Percentiles rank a stretch among this genome's conserved stretches.
Conservation (phyloP, 2,113 vertebrate genomes). For the Tringa solitaria region DNA sequence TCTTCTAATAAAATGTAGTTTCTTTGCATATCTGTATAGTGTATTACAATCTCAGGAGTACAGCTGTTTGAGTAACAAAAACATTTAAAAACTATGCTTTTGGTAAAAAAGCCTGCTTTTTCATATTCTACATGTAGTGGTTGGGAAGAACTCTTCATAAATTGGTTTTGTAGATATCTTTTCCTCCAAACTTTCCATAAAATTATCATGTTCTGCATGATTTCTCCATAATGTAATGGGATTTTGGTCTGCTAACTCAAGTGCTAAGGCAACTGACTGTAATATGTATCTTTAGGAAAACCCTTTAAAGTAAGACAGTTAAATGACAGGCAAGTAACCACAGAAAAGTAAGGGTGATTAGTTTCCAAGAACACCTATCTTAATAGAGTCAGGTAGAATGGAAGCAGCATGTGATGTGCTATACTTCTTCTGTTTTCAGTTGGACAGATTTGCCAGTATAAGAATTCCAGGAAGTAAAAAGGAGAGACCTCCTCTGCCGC, state of each 20-base stretch:
- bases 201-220: constrained; percentile 8
- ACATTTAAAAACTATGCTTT: neutral
- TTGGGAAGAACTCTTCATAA: constrained; percentile 15
- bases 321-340: neutral
- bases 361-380: neutral
- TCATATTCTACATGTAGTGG: neutral
- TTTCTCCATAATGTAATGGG: neutral
- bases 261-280: neutral
- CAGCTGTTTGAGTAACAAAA: neutral
- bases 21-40: neutral
- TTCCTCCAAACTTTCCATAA: neutral
- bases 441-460: constrained; percentile 65
- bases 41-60: neutral
- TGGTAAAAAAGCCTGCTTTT: neutral
- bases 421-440: constrained; percentile 27
- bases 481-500: constrained; percentile 28
- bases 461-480: constrained; percentile 61
- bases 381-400: neutral
- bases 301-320: neutral
- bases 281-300: neutral
- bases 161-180: neutral
- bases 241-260: neutral
- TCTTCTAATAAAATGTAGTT: neutral
- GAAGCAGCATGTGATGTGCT: neutral
- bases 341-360: neutral